Evolutionary conservation across 2,113 vertebrate genomes (phyloP).

Genomic region (Stictonetta naevosa): DNA sequence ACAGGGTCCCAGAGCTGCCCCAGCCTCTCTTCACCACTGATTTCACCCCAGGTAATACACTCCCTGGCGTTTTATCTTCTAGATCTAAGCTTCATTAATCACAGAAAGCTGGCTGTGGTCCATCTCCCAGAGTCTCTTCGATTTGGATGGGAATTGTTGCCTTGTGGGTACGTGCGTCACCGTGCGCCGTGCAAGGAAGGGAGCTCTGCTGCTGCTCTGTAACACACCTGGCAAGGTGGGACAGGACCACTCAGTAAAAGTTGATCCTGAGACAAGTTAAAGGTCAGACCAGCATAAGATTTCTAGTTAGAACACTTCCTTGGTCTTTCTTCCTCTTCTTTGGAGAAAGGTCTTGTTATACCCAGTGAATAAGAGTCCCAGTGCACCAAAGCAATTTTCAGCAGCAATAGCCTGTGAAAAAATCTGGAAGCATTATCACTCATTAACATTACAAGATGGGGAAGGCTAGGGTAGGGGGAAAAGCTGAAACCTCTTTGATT

Average conservation of each 20-base stretch:
- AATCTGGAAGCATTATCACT: not conserved
- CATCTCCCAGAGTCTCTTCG: not conserved
- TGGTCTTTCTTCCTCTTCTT: not conserved
- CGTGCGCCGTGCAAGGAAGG: not conserved
- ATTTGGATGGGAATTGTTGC: not conserved
- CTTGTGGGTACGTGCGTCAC: not conserved
- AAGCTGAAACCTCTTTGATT: not conserved
- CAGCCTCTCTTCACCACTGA: not conserved
- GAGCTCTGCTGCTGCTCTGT: not conserved
- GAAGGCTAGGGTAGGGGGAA: not conserved
- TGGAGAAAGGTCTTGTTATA: not conserved
- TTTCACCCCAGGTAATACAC: not conserved
- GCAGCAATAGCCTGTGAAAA: constrained; percentile 16
- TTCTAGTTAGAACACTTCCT: not conserved
- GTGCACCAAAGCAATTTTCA: constrained; percentile 29
- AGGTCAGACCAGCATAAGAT: not conserved
- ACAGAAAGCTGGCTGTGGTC: not conserved
- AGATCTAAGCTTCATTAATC: not conserved
- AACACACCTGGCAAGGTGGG: fast-evolving
- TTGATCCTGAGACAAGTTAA: not conserved
- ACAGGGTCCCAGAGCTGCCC: not conserved
- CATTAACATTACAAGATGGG: not conserved
- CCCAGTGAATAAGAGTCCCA: not conserved
- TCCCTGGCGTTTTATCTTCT: not conserved
- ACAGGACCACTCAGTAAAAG: not conserved